Conservation (phyloP, 2,797 vertebrate species). For the Anabas testudineus region DNA sequence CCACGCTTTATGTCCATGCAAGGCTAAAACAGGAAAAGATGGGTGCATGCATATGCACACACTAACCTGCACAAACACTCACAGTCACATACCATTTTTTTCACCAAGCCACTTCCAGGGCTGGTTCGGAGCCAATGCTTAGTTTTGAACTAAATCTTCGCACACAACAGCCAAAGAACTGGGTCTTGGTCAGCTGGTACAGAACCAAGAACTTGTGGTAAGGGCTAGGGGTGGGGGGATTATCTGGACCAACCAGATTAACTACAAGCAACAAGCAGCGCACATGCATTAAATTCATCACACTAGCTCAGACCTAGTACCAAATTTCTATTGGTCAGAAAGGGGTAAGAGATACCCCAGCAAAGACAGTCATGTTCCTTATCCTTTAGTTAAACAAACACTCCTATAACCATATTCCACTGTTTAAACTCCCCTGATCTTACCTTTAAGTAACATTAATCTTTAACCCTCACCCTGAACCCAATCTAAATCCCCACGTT, state of each 20-base stretch:
- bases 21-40: conserved; percentile 83
- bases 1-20: conserved; percentile 69
- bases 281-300: no score
- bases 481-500: neutral
- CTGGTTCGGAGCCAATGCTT: no score
- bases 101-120: no score
- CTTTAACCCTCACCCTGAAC: neutral
- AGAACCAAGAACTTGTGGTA: no score
- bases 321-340: no score
- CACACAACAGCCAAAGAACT: no score
- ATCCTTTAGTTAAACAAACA: conserved; percentile 5
- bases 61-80: conserved; percentile 38
- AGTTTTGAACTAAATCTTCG: no score
- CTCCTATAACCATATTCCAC: neutral
- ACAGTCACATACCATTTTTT: neutral
- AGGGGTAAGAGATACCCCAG: neutral
- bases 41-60: conserved; percentile 43
- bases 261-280: no score
- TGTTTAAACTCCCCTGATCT: neutral
- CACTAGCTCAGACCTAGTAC: no score
- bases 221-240: no score
- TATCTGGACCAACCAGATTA: no score
- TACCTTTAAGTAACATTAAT: neutral
- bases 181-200: no score
- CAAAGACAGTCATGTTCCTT: conserved; percentile 17